These are phyloP conservation scores for Papilio polyxenes DNA, from an alignment of 1,140 invertebrate species.

Conservation along the genomic window DNA sequence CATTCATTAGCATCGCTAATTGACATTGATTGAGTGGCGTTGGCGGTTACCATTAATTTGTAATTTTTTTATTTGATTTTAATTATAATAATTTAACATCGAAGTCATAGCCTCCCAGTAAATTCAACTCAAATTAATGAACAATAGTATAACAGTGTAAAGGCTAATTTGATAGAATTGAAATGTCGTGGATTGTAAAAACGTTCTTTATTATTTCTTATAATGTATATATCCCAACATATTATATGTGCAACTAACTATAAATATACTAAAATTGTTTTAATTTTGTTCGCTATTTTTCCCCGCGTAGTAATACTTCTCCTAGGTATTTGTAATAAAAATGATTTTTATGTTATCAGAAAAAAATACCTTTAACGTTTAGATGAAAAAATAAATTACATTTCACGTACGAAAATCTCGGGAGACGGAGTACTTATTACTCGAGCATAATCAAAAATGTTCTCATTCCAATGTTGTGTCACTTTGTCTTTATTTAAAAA, in stretches of 20 bases:
- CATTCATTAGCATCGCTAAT: slow-evolving; percentile 12
- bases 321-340: neutral
- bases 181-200: too few species aligned
- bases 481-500: neutral
- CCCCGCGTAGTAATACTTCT: neutral
- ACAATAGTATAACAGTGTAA: neutral
- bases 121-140: neutral
- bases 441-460: slow-evolving; percentile 12
- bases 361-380: slow-evolving; percentile 3
- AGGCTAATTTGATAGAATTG: neutral
- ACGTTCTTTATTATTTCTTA: too few species aligned
- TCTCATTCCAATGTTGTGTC: neutral
- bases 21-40: neutral
- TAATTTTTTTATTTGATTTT: neutral
- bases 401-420: slow-evolving; percentile 1
- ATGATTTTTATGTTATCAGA: neutral
- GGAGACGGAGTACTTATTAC: slow-evolving; percentile 8
- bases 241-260: too few species aligned
- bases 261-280: neutral
- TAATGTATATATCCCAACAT: neutral
- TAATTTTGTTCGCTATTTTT: neutral
- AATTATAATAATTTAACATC: slow-evolving; percentile 22
- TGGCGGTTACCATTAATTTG: neutral
- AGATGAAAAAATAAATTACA: slow-evolving; percentile 8
- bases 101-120: neutral